Conservation (phyloP, 2,113 vertebrate genomes). For the Hippocampus guttulatus region DNA sequence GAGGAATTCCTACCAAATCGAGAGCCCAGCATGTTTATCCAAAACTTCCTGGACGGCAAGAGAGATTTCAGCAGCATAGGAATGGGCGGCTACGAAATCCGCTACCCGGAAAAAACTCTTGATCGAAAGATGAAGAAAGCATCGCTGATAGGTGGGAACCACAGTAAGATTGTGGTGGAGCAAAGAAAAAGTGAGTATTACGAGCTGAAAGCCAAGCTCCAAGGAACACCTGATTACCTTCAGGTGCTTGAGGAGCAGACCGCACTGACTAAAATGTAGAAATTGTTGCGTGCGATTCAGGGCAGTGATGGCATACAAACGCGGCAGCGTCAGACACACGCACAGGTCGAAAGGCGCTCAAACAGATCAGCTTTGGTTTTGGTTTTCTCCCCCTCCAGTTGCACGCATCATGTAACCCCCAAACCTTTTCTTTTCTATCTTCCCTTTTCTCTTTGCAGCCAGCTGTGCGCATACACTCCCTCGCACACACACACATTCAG, state of each 20-base stretch:
- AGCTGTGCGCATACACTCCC: slow-evolving; percentile 22
- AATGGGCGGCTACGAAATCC: slow-evolving; percentile 94
- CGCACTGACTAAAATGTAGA: slow-evolving; percentile 77
- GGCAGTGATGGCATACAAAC: slow-evolving; percentile 44
- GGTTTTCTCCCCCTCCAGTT: slow-evolving; percentile 23
- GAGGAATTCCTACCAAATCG: slow-evolving; percentile 93
- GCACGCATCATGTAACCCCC: slow-evolving; percentile 16
- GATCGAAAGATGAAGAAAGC: slow-evolving; percentile 97
- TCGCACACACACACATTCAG: slow-evolving; percentile 36
- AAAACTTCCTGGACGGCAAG: slow-evolving; percentile 93
- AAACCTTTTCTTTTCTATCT: slow-evolving; percentile 28
- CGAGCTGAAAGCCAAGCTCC: slow-evolving; percentile 96
- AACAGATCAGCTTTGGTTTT: slow-evolving; percentile 42
- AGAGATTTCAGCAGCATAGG: slow-evolving; percentile 98
- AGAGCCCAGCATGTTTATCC: slow-evolving; percentile 93
- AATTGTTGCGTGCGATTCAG: slow-evolving; percentile 47
- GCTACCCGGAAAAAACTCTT: slow-evolving; percentile 94
- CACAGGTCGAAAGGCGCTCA: slow-evolving; percentile 38
- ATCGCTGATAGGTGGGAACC: slow-evolving; percentile 94
- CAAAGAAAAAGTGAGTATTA: slow-evolving; percentile 98
- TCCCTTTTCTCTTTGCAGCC: slow-evolving; percentile 33
- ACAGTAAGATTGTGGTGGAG: slow-evolving; percentile 97
- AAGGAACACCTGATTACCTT: slow-evolving; percentile 96
- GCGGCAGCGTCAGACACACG: slow-evolving; percentile 23
- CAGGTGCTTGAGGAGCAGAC: slow-evolving; percentile 99